Evolutionary conservation across 2,113 vertebrate genomes (phyloP).

Genomic region (Romanogobio albipinnatus): DNA sequence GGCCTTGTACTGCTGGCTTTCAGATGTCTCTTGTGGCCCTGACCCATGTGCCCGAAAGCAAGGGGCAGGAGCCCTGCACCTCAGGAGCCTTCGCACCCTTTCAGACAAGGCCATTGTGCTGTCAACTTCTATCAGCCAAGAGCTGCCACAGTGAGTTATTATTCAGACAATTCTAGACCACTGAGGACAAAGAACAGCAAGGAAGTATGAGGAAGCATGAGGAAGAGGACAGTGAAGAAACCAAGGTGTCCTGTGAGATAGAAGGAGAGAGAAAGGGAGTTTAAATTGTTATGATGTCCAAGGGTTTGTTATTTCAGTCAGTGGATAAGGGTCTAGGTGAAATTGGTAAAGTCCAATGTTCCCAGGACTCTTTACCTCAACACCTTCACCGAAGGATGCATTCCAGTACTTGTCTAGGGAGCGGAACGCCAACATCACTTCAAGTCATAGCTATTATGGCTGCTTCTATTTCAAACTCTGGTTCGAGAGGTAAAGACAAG

Average conservation of each 20-base stretch:
- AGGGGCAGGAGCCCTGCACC: constrained; percentile 43
- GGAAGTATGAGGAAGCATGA: constrained; percentile 5
- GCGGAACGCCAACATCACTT: not conserved
- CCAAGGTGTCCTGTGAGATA: constrained; percentile 21
- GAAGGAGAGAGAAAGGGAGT: not conserved
- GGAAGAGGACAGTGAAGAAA: not conserved
- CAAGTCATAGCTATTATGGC: constrained; percentile 26
- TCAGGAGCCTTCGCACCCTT: constrained; percentile 61
- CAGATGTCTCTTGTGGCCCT: constrained; percentile 1
- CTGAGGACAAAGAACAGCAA: constrained; percentile 32
- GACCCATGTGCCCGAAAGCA: not conserved
- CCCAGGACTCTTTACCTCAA: not conserved
- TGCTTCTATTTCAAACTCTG: constrained; percentile 24
- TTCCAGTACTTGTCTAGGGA: not conserved
- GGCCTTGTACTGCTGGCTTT: not conserved
- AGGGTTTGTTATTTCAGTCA: constrained; percentile 2
- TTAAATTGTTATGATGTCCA: not conserved
- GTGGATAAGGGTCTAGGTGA: not conserved
- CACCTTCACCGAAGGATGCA: not conserved
- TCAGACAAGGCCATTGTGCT: constrained; percentile 68
- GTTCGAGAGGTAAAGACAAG: constrained; percentile 37
- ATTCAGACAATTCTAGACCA: constrained; percentile 63
- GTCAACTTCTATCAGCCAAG: constrained; percentile 66
- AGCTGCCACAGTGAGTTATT: constrained; percentile 63
- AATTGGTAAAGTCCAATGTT: not conserved